Percentiles rank a stretch among this genome's conserved stretches.
phyloP scores from a whole-genome alignment of 92 coral and sea anemone species.

The Ricordea florida region DNA sequence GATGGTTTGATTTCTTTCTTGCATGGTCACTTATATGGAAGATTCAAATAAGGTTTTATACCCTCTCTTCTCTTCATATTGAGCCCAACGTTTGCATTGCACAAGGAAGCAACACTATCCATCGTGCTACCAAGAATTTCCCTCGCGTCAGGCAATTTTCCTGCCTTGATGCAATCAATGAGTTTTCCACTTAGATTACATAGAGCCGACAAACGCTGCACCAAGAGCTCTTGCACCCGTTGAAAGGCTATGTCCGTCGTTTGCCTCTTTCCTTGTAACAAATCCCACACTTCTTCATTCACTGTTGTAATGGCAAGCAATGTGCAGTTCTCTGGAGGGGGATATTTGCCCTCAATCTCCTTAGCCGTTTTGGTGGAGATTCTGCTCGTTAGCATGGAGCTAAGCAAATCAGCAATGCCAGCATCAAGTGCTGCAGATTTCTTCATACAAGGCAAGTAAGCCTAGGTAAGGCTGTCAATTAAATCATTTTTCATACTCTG shows the following conservation, averaged over 20 bases:
- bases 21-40: conserved; percentile 24
- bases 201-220: background rate
- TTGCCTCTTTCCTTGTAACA: background rate
- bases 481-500: too few relatives aligned
- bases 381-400: too few relatives aligned
- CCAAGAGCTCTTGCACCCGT: background rate
- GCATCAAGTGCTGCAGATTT: too few relatives aligned
- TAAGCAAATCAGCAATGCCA: too few relatives aligned
- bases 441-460: too few relatives aligned
- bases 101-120: conserved; percentile 28
- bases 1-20: conserved; percentile 5
- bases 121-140: conserved; percentile 9
- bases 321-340: too few relatives aligned
- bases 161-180: background rate
- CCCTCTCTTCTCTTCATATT: conserved; percentile 28
- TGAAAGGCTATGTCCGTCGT: background rate
- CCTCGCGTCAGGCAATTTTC: background rate
- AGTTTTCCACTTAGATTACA: background rate
- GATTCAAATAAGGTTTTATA: conserved; percentile 27
- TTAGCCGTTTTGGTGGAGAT: too few relatives aligned
- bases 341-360: too few relatives aligned
- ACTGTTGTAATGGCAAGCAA: background rate
- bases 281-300: conserved; percentile 25
- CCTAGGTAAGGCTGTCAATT: too few relatives aligned
- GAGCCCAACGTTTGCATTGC: conserved; percentile 20